Percentiles rank a stretch among this genome's conserved stretches.
Evolutionary conservation across 2,888 invertebrate species (phyloP).

Genomic region (Tetragonula carbonaria): DNA sequence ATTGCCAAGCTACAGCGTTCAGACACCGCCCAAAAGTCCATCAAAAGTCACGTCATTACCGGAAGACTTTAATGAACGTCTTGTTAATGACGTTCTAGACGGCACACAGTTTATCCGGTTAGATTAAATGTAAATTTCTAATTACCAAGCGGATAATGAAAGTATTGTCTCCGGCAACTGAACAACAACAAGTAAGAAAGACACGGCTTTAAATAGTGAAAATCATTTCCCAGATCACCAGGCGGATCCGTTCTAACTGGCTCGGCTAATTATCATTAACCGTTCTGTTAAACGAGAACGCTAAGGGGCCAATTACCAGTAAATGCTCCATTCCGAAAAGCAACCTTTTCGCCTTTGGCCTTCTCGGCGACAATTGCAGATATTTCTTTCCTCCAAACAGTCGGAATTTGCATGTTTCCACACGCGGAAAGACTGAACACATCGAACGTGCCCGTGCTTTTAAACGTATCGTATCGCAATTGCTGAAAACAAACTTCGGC

Average conservation of each 20-base stretch:
- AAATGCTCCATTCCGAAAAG: slow-evolving; percentile 36
- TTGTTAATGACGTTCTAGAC: slow-evolving; percentile 41
- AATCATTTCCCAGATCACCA: slow-evolving; percentile 37
- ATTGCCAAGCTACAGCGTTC: slow-evolving; percentile 14
- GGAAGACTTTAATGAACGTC: slow-evolving; percentile 33
- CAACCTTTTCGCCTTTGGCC: slow-evolving; percentile 25
- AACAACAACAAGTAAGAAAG: background rate
- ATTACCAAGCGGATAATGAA: background rate
- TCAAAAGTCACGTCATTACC: slow-evolving; percentile 40
- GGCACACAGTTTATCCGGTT: slow-evolving; percentile 22
- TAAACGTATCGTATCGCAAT: no score
- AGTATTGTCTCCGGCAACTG: no score
- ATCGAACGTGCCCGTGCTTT: background rate
- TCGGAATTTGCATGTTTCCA: slow-evolving; percentile 23
- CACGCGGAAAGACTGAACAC: background rate
- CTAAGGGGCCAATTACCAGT: slow-evolving; percentile 52
- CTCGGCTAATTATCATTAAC: slow-evolving; percentile 50
- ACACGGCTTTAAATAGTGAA: background rate
- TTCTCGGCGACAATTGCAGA: slow-evolving; percentile 22
- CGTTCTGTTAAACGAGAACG: slow-evolving; percentile 40
- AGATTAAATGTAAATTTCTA: background rate
- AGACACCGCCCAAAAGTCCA: slow-evolving; percentile 25
- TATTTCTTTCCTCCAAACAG: slow-evolving; percentile 29
- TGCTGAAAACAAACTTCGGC: background rate
- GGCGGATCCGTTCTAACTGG: slow-evolving; percentile 22